phyloP scores from a whole-genome alignment of 1,140 invertebrate genomes.

The Hycleus cichorii region DNA sequence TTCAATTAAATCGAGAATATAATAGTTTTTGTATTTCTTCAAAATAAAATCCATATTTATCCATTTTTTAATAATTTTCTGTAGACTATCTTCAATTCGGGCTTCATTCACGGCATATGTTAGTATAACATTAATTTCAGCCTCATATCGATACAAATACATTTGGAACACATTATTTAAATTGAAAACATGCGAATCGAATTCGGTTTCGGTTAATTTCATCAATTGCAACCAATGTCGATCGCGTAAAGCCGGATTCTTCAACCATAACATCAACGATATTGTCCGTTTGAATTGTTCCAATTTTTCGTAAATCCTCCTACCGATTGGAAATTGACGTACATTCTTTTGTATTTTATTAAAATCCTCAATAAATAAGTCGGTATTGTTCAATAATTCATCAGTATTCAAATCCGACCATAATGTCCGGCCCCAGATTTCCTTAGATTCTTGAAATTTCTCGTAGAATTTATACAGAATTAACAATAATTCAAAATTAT shows the following conservation, averaged over 20 bases:
- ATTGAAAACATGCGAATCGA: slow-evolving; percentile 85
- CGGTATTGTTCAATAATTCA: slow-evolving; percentile 76
- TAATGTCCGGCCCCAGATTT: slow-evolving; percentile 75
- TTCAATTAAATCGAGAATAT: slow-evolving; percentile 71
- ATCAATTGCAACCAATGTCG: slow-evolving; percentile 85
- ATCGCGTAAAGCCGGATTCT: slow-evolving; percentile 81
- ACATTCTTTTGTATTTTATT: slow-evolving; percentile 53
- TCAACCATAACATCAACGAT: slow-evolving; percentile 82
- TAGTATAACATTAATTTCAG: slow-evolving; percentile 76
- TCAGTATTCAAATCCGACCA: slow-evolving; percentile 83
- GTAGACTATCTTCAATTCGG: slow-evolving; percentile 76
- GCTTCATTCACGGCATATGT: slow-evolving; percentile 82
- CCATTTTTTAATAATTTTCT: slow-evolving; percentile 71
- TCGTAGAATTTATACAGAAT: slow-evolving; percentile 71
- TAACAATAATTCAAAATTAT: slow-evolving; percentile 66
- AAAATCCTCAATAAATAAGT: slow-evolving; percentile 73
- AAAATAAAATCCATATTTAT: slow-evolving; percentile 64
- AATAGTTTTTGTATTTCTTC: slow-evolving; percentile 56
- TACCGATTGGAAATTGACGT: slow-evolving; percentile 52
- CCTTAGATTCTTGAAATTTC: slow-evolving; percentile 65
- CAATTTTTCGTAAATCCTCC: slow-evolving; percentile 70
- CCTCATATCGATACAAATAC: slow-evolving; percentile 78
- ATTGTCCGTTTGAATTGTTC: slow-evolving; percentile 81
- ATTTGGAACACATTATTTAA: slow-evolving; percentile 86
- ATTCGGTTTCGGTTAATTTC: slow-evolving; percentile 73